Percentiles rank a stretch among this genome's conserved stretches.
Conservation (phyloP, 2,888 invertebrate species). For the Celastrina argiolus region DNA sequence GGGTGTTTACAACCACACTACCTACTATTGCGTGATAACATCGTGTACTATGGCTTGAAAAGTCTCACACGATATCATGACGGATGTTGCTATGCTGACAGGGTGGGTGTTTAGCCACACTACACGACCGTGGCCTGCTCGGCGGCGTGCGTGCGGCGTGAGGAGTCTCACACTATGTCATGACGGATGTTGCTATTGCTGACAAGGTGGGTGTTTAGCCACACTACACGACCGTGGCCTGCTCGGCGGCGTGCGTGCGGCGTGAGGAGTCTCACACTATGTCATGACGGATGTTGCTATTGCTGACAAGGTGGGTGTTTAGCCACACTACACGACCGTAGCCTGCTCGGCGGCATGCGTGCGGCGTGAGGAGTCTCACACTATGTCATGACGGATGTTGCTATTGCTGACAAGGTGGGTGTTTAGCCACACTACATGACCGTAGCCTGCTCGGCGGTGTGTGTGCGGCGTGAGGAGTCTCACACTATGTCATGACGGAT, state of each 20-base stretch:
- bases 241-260: constrained; percentile 52
- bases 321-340: constrained; percentile 52
- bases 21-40: constrained; percentile 53
- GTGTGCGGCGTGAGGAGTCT: constrained; percentile 56
- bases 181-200: not conserved
- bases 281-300: not conserved
- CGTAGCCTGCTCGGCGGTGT: constrained; percentile 54
- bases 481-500: not conserved
- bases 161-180: constrained; percentile 38
- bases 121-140: constrained; percentile 57
- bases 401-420: not conserved
- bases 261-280: constrained; percentile 47
- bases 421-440: constrained; percentile 45
- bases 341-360: constrained; percentile 51
- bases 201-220: constrained; percentile 23
- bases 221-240: constrained; percentile 56
- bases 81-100: not conserved
- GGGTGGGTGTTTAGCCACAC: constrained; percentile 25
- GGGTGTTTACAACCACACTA: constrained; percentile 25
- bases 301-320: not conserved
- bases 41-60: constrained; percentile 53
- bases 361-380: constrained; percentile 53
- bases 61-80: constrained; percentile 29
- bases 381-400: not conserved
- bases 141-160: constrained; percentile 51